These are phyloP conservation scores for Muntiacus reevesi DNA, from an alignment of 2,113 vertebrate species.

Conservation along the genomic window DNA sequence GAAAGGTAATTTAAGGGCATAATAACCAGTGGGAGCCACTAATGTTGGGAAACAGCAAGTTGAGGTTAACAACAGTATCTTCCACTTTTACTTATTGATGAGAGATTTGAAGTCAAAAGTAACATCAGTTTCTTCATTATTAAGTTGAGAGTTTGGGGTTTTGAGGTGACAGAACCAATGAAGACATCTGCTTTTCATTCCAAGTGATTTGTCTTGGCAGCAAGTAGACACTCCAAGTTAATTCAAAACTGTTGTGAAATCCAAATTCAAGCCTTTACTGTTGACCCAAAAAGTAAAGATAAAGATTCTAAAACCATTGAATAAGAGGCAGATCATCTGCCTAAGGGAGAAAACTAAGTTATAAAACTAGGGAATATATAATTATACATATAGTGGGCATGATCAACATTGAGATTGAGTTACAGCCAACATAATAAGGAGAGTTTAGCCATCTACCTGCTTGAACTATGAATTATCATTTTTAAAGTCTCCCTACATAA, in stretches of 20 bases:
- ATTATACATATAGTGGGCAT: not conserved
- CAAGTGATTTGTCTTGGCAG: not conserved
- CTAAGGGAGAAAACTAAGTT: not conserved
- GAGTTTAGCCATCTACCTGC: not conserved
- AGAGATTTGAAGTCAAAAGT: not conserved
- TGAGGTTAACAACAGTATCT: not conserved
- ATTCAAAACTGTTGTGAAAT: not conserved
- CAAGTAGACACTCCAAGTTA: not conserved
- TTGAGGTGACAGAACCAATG: not conserved
- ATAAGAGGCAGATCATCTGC: not conserved
- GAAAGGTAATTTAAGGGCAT: not conserved
- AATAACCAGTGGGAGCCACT: not conserved
- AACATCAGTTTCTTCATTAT: not conserved
- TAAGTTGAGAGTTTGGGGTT: not conserved
- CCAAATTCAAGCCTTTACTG: not conserved
- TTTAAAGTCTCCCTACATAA: not conserved
- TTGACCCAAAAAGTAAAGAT: not conserved
- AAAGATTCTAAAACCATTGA: not conserved
- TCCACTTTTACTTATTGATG: not conserved
- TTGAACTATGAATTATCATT: not conserved
- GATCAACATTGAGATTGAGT: not conserved
- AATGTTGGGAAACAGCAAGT: not conserved
- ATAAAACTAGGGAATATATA: not conserved
- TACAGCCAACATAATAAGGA: not conserved
- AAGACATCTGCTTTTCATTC: not conserved